Evolutionary conservation across 1,140 invertebrate genomes (phyloP), one percentile per base, ranked within the genome.

Genomic region (Mya arenaria): DNA sequence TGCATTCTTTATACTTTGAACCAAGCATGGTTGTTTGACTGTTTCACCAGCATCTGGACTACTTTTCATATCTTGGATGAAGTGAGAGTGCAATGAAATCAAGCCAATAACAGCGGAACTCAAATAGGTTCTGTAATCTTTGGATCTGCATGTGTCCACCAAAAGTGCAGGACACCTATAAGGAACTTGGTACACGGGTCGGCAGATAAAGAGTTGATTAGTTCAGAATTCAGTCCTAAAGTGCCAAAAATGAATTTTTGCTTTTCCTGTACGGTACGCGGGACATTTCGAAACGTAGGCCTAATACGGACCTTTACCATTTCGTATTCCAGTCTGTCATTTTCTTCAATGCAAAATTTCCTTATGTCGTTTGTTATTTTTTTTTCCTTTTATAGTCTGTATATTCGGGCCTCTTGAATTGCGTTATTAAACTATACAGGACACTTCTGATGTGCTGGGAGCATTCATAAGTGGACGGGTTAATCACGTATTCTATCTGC

Each of bases 361-460:
- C 87, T 87, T 85, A 78, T 85, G 10, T 13, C n/a, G 75, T 41
- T 25, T 17, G 15, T 72, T 25, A 34, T 80, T 37, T 2, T 65
- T 65, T 55, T n/a, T 60, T 8, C 28, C 37, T 17, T 44, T 25
- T 1, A 74, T 28, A 28, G 97, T 88, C 71, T n/a, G n/a, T n/a
- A n/a, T n/a, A n/a, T n/a, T n/a, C n/a, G n/a, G n/a, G n/a, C n/a
- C n/a, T n/a, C n/a, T n/a, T n/a, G n/a, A n/a, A n/a, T n/a, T n/a
- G n/a, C n/a, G n/a, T n/a, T n/a, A n/a, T n/a, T n/a, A 97, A 92
- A 78, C 95, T 95, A 92, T 95, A 96, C 52, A 95, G 94, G 74
- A 94, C 94, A 85, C 93, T 91, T 41, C 97, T 86, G 56, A 97
- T 95, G 13, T 94, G 93, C 60, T 95, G 88, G 37, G 94, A 93